These are phyloP conservation scores for Ormyrus pomaceus DNA, from an alignment of 2,888 invertebrate genomes.

Conservation along the genomic window DNA sequence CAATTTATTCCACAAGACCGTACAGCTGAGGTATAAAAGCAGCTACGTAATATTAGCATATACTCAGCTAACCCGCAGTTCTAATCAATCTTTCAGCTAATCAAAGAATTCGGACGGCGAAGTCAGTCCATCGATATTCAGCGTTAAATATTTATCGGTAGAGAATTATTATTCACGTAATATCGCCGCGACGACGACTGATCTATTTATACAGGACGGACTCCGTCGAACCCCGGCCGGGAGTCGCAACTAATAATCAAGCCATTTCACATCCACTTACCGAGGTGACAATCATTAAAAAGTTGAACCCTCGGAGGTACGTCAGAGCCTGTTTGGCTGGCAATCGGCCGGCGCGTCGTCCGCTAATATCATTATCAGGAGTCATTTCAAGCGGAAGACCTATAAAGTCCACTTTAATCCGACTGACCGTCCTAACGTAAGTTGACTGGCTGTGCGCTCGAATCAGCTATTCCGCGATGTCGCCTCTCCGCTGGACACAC, in stretches of 20 bases:
- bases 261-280: slow-evolving; percentile 46
- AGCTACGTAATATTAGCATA: no score
- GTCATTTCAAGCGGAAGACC: slow-evolving; percentile 49
- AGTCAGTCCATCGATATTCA: background rate
- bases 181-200: background rate
- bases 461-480: slow-evolving; percentile 14
- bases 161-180: slow-evolving; percentile 8
- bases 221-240: no score
- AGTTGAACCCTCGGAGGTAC: background rate
- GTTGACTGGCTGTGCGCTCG: slow-evolving; percentile 40
- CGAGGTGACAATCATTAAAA: slow-evolving; percentile 24
- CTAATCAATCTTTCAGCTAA: background rate
- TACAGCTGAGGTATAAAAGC: no score
- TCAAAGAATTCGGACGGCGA: slow-evolving; percentile 14
- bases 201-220: background rate
- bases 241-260: slow-evolving; percentile 43
- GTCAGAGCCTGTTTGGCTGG: background rate
- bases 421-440: slow-evolving; percentile 40
- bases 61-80: background rate
- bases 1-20: no score
- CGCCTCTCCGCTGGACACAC: background rate
- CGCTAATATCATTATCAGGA: slow-evolving; percentile 51
- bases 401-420: slow-evolving; percentile 50
- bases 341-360: slow-evolving; percentile 17
- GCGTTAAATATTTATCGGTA: slow-evolving; percentile 31